A percentile compares a stretch with the other conserved stretches of the same genome.
Evolutionary conservation across 2,113 vertebrate genomes (phyloP).

Genomic region (Holacanthus passer): DNA sequence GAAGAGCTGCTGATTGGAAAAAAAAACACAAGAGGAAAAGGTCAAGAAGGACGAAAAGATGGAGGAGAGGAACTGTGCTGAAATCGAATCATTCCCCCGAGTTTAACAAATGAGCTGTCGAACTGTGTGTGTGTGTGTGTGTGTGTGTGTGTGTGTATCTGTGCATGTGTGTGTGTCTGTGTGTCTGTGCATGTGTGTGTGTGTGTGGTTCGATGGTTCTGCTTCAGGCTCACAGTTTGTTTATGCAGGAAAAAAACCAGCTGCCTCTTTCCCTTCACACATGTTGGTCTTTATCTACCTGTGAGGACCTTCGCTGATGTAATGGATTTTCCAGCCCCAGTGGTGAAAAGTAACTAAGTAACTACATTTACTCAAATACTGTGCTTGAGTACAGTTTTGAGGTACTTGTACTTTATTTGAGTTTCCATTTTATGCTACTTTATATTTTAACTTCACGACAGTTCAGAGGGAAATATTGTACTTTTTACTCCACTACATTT

Average conservation of each 20-base stretch:
- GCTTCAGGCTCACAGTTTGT: conserved; percentile 49
- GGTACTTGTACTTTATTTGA: no score
- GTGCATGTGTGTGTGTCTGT: conserved; percentile 19
- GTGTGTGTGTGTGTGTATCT: conserved; percentile 7
- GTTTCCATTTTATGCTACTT: background rate
- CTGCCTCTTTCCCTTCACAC: conserved; percentile 19
- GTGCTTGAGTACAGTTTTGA: background rate
- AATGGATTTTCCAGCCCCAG: background rate
- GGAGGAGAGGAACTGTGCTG: conserved; percentile 22
- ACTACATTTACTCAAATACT: no score
- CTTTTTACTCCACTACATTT: no score
- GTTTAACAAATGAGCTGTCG: conserved; percentile 58
- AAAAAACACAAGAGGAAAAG: conserved; percentile 31
- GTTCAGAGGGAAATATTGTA: no score
- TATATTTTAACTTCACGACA: no score
- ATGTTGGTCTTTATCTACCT: background rate
- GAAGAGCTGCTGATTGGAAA: conserved; percentile 58
- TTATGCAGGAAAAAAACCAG: conserved; percentile 54
- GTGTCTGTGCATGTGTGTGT: conserved; percentile 14
- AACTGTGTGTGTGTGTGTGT: background rate
- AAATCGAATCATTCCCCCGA: conserved; percentile 53
- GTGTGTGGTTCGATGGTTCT: conserved; percentile 20
- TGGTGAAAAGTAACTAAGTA: background rate
- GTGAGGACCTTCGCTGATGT: background rate
- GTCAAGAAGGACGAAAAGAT: conserved; percentile 40